These are phyloP conservation scores for Cynoglossus semilaevis DNA, from an alignment of 2,113 vertebrate species.

Conservation along the genomic window DNA sequence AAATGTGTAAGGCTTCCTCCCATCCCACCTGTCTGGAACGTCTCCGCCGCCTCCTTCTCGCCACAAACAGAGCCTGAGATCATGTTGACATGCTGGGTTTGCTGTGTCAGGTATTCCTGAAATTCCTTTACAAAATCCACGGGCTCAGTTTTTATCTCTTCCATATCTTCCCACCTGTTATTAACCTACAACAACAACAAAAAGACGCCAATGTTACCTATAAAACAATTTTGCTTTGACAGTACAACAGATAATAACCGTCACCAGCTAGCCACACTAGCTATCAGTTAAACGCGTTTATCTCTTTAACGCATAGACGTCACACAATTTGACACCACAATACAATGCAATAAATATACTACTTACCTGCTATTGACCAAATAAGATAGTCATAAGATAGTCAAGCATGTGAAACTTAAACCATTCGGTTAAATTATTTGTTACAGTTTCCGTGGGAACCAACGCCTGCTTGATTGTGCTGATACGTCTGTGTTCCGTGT, in stretches of 20 bases:
- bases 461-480: slow-evolving; percentile 12
- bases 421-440: not conserved
- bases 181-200: not conserved
- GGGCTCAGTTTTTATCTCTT: slow-evolving; percentile 86
- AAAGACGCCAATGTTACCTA: no score
- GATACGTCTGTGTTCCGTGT: not conserved
- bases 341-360: not conserved
- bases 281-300: not conserved
- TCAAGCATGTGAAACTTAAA: not conserved
- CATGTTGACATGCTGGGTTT: slow-evolving; percentile 99
- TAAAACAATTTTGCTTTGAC: slow-evolving; percentile 1
- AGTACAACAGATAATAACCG: not conserved
- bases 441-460: slow-evolving; percentile 7
- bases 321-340: not conserved
- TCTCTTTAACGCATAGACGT: slow-evolving; percentile 3
- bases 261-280: not conserved
- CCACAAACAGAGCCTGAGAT: slow-evolving; percentile 95
- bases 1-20: not conserved
- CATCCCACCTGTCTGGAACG: slow-evolving; percentile 80
- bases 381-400: not conserved
- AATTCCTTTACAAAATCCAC: slow-evolving; percentile 99
- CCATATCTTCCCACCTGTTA: slow-evolving; percentile 43
- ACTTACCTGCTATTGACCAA: not conserved
- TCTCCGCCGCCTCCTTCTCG: slow-evolving; percentile 85
- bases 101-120: slow-evolving; percentile 96